A percentile compares a stretch with the other conserved stretches of the same genome.
phyloP scores from a whole-genome alignment of 2,113 vertebrate species.

The Epinephelus moara region DNA sequence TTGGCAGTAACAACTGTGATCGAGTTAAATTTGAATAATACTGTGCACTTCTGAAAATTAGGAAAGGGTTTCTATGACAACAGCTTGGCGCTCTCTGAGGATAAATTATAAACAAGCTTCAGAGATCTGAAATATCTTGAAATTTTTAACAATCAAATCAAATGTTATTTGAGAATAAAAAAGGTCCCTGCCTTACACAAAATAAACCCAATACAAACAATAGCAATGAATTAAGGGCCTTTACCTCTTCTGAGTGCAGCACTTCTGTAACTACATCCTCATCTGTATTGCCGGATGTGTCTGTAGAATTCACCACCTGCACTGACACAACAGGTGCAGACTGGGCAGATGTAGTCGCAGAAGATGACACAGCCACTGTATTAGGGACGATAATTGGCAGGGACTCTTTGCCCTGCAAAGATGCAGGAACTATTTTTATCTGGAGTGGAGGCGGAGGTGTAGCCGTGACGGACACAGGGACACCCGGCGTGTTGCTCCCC shows the following conservation, averaged over 20 bases:
- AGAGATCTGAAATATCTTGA: background rate
- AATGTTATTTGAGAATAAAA: background rate
- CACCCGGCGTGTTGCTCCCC: slow-evolving; percentile 45
- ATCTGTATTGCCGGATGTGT: slow-evolving; percentile 41
- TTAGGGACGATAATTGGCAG: slow-evolving; percentile 69
- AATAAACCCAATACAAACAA: background rate
- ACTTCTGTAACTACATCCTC: slow-evolving; percentile 75
- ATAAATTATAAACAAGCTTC: background rate
- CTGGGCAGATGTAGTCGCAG: slow-evolving; percentile 45
- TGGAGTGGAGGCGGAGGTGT: slow-evolving; percentile 89
- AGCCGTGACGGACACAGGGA: slow-evolving; percentile 54
- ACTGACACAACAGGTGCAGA: slow-evolving; percentile 49
- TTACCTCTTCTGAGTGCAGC: slow-evolving; percentile 78
- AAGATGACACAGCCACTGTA: slow-evolving; percentile 13
- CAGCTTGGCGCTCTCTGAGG: background rate
- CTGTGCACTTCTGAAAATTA: background rate
- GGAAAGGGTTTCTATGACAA: background rate
- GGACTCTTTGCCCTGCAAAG: slow-evolving; percentile 82
- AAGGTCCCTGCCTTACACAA: background rate
- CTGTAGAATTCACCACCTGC: slow-evolving; percentile 79
- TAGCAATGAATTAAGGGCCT: background rate
- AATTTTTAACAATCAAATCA: background rate
- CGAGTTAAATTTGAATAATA: background rate
- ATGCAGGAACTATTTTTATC: slow-evolving; percentile 88
- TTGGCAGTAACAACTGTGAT: background rate